A percentile compares a stretch with the other conserved stretches of the same genome.
Conservation (phyloP, 2,888 invertebrate genomes). For the Drosophila helvetica region DNA sequence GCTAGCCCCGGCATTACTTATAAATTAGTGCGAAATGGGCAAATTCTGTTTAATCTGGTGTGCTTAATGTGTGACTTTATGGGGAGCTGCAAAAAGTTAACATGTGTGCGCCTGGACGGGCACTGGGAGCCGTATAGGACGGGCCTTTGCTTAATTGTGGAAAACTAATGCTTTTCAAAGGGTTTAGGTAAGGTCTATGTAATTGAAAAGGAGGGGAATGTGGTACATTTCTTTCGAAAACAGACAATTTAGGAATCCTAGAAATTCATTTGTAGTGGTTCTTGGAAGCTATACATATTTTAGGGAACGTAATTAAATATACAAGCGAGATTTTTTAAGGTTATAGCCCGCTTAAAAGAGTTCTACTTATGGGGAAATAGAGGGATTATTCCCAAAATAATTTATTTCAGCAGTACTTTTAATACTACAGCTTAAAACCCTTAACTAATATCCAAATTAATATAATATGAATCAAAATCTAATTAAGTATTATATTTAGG, state of each 20-base stretch:
- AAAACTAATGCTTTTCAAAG: background rate
- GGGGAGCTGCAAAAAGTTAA: slow-evolving; percentile 26
- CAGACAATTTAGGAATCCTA: background rate
- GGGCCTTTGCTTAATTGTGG: slow-evolving; percentile 7
- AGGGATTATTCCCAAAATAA: too few species aligned
- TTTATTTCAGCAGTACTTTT: too few species aligned
- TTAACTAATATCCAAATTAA: too few species aligned
- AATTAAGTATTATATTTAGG: too few species aligned
- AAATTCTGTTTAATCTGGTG: slow-evolving; percentile 66
- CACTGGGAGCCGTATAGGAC: background rate
- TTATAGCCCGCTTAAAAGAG: too few species aligned
- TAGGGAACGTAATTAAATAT: too few species aligned
- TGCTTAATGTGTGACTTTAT: slow-evolving; percentile 76
- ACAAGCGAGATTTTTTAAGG: too few species aligned
- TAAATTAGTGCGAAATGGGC: slow-evolving; percentile 55
- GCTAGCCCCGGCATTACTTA: slow-evolving; percentile 57
- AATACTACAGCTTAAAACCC: too few species aligned
- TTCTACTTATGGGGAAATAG: too few species aligned
- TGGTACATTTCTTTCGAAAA: background rate
- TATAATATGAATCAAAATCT: too few species aligned
- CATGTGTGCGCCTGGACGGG: slow-evolving; percentile 19
- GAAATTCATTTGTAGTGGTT: too few species aligned
- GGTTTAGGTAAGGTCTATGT: background rate
- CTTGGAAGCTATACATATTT: too few species aligned
- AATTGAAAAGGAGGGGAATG: background rate